phyloP scores from a whole-genome alignment of 2,888 invertebrate species.

The Cheilosia vulpina region DNA sequence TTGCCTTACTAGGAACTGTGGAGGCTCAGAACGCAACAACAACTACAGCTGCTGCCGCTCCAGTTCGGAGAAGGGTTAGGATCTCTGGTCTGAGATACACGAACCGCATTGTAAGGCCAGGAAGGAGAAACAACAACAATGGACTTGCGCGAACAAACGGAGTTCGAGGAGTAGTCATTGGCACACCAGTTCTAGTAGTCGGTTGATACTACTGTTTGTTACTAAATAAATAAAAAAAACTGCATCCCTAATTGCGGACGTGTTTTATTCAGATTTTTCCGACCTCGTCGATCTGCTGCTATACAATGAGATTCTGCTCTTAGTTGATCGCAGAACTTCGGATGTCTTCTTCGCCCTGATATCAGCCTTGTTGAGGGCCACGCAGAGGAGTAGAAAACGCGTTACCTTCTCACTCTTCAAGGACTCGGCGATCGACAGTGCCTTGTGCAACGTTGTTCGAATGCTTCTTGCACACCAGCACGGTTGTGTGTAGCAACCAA shows the following conservation, averaged over 20 bases:
- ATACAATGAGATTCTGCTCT: neutral
- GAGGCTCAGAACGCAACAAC: neutral
- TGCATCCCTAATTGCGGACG: neutral
- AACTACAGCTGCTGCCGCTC: too few species aligned
- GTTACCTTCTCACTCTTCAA: neutral
- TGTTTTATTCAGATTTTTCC: neutral
- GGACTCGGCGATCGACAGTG: slow-evolving; percentile 63
- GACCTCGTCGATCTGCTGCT: neutral
- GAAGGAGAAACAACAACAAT: too few species aligned
- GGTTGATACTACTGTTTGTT: too few species aligned
- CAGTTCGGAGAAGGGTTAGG: too few species aligned
- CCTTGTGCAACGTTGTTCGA: too few species aligned
- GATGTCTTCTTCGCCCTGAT: neutral
- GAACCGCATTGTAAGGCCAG: too few species aligned
- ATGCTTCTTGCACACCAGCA: slow-evolving; percentile 79
- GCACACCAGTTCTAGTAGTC: too few species aligned
- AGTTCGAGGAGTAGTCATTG: too few species aligned
- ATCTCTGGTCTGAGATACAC: too few species aligned
- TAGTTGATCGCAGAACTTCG: neutral
- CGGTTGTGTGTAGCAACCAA: slow-evolving; percentile 79
- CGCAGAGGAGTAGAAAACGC: neutral
- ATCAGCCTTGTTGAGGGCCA: neutral
- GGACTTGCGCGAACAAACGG: too few species aligned
- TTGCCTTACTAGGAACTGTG: neutral
- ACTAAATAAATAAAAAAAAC: neutral